phyloP scores from a whole-genome alignment of 2,797 vertebrate species.

The Aeoliscus strigatus region DNA sequence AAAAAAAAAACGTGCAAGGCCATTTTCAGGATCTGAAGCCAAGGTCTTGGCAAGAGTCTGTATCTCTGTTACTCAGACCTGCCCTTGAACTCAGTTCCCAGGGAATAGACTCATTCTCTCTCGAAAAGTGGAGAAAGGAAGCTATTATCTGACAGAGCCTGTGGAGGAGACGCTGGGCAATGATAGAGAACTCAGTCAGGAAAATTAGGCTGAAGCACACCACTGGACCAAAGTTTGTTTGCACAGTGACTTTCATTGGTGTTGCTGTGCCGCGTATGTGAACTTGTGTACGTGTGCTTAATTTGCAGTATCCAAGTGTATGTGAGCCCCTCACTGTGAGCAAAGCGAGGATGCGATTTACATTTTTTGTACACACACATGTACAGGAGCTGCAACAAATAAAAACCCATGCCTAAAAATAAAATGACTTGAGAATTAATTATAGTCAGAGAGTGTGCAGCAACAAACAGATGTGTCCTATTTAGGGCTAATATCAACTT shows the following conservation, averaged over 20 bases:
- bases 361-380: conserved; percentile 73
- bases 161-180: conserved; percentile 53
- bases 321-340: conserved; percentile 68
- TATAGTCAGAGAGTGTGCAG: conserved; percentile 78
- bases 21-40: conserved; percentile 65
- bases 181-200: conserved; percentile 62
- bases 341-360: conserved; percentile 72
- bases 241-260: conserved; percentile 72
- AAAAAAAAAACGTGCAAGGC: conserved; percentile 57
- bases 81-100: conserved; percentile 77
- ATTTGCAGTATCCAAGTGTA: conserved; percentile 62
- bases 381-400: conserved; percentile 75
- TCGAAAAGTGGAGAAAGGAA: conserved; percentile 73
- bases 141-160: conserved; percentile 70
- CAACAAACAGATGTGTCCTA: conserved; percentile 85
- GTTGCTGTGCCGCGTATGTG: conserved; percentile 37
- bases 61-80: conserved; percentile 72
- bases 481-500: conserved; percentile 83
- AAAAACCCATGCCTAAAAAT: conserved; percentile 78
- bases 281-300: conserved; percentile 24
- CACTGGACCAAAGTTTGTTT: conserved; percentile 71
- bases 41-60: conserved; percentile 68
- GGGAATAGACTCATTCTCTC: conserved; percentile 76
- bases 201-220: conserved; percentile 65
- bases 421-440: conserved; percentile 83